Conservation (phyloP, 2,888 invertebrate species). For the Andrena praecox region DNA sequence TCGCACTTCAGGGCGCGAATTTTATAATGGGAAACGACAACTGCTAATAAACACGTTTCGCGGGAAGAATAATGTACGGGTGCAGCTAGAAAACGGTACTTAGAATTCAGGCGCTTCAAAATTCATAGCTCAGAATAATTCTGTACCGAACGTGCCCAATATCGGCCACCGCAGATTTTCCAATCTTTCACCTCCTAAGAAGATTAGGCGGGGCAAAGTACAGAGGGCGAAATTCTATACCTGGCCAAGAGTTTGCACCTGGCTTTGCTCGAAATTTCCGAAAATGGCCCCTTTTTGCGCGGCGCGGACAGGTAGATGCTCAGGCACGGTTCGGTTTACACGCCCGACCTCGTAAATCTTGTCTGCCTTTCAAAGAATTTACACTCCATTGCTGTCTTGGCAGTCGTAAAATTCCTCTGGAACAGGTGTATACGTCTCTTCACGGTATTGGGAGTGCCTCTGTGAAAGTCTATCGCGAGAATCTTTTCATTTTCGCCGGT, state of each 20-base stretch:
- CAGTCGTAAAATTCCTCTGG: constrained; percentile 56
- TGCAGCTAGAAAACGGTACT: too few species aligned
- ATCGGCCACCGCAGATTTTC: not conserved
- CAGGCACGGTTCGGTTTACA: constrained; percentile 42
- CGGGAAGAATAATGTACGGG: too few species aligned
- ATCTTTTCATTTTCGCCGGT: not conserved
- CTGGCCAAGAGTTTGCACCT: constrained; percentile 38
- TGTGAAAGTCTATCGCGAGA: not conserved
- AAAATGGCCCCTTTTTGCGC: constrained; percentile 23
- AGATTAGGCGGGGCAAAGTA: not conserved
- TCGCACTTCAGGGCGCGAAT: constrained; percentile 24
- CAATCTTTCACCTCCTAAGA: not conserved
- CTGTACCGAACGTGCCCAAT: not conserved
- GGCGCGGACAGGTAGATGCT: constrained; percentile 48
- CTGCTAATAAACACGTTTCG: not conserved
- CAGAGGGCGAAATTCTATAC: constrained; percentile 2
- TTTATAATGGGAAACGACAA: constrained; percentile 13
- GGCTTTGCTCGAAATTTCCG: constrained; percentile 43
- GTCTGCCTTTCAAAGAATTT: constrained; percentile 62
- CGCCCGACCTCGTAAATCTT: constrained; percentile 60
- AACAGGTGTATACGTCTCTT: constrained; percentile 52
- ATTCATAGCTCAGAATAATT: not conserved
- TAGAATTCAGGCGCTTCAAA: too few species aligned
- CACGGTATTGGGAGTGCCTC: constrained; percentile 41
- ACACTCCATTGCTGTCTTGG: constrained; percentile 57